A percentile compares a stretch with the other conserved stretches of the same genome.
Conservation (phyloP, 1,140 invertebrate species). For the Halictus rubicundus region DNA sequence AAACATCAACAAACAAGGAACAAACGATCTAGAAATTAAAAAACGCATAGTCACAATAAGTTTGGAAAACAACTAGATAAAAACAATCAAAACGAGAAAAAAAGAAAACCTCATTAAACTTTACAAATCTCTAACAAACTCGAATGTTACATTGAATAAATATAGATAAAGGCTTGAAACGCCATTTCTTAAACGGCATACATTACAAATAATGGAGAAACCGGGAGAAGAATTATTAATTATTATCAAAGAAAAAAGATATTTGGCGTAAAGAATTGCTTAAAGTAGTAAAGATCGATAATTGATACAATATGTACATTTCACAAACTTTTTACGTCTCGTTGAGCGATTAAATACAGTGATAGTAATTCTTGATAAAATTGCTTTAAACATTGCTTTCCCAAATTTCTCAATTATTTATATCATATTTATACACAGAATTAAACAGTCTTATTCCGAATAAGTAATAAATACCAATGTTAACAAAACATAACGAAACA, state of each 20-base stretch:
- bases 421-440: background rate
- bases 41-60: too few relatives aligned
- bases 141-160: too few relatives aligned
- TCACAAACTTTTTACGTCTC: background rate
- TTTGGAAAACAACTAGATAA: too few relatives aligned
- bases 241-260: background rate
- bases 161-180: too few relatives aligned
- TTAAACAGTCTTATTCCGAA: background rate
- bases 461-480: background rate
- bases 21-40: too few relatives aligned
- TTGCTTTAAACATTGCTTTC: slow-evolving; percentile 30
- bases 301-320: background rate
- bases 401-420: slow-evolving; percentile 32
- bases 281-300: background rate
- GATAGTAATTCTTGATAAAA: background rate
- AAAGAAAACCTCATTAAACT: too few relatives aligned
- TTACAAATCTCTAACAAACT: too few relatives aligned
- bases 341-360: background rate
- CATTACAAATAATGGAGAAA: slow-evolving; percentile 24
- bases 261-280: background rate
- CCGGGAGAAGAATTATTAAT: slow-evolving; percentile 3
- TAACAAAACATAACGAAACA: background rate
- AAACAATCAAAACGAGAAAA: too few relatives aligned
- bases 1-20: too few relatives aligned
- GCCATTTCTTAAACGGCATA: too few relatives aligned